Conservation (phyloP, 2,113 vertebrate species). For the rat (Rattus norvegicus) region DNA sequence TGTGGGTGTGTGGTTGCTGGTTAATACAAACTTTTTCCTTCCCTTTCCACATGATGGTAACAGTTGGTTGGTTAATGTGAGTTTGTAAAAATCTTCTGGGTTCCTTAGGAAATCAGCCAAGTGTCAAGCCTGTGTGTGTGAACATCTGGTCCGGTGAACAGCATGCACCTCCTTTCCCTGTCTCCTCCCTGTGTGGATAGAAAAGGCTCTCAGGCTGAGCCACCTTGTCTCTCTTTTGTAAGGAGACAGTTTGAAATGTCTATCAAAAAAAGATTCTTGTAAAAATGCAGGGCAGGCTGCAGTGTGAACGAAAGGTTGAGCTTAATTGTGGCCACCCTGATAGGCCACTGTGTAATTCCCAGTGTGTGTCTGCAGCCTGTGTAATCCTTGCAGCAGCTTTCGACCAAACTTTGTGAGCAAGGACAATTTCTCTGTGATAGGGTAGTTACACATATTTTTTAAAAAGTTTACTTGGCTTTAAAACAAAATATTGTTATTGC, state of each 20-base stretch:
- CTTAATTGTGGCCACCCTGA: constrained; percentile 78
- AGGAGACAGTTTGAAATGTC: constrained; percentile 78
- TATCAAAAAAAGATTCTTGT: constrained; percentile 58
- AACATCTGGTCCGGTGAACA: not conserved
- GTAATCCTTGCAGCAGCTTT: constrained; percentile 61
- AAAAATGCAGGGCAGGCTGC: constrained; percentile 61
- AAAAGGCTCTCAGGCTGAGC: constrained; percentile 9
- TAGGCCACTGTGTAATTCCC: constrained; percentile 81
- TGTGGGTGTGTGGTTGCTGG: not conserved
- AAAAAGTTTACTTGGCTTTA: not conserved
- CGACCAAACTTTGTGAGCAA: constrained; percentile 62
- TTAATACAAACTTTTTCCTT: not conserved
- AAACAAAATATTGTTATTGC: not conserved
- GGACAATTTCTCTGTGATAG: constrained; percentile 66
- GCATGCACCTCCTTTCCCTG: not conserved
- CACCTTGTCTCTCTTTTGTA: constrained; percentile 64
- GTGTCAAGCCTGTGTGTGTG: not conserved
- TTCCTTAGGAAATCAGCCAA: constrained; percentile 18
- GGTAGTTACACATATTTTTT: not conserved
- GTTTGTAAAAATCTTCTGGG: constrained; percentile 10
- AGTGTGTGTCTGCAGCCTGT: constrained; percentile 75
- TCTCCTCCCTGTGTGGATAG: not conserved
- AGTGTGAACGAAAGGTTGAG: constrained; percentile 84
- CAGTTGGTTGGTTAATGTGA: constrained; percentile 26
- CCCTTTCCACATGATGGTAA: constrained; percentile 8